These are phyloP conservation scores for Porphyrio hochstetteri DNA, from an alignment of 2,113 vertebrate genomes.

Conservation along the genomic window DNA sequence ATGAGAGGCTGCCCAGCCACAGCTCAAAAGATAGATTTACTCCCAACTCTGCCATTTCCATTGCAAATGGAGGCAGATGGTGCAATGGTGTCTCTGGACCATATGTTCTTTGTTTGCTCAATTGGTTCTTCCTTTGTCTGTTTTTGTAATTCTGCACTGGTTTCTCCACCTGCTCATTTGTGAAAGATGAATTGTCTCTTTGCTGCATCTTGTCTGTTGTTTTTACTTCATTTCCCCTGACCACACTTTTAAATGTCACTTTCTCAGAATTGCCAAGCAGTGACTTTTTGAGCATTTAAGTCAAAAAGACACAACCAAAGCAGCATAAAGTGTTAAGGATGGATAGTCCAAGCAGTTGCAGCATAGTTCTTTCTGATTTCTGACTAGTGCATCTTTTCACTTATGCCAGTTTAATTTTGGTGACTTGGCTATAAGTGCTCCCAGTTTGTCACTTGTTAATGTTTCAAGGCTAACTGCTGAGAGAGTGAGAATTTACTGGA, in stretches of 20 bases:
- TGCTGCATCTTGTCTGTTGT: not conserved
- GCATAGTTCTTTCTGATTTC: not conserved
- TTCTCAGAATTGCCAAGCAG: not conserved
- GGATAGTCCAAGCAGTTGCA: not conserved
- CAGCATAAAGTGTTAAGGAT: not conserved
- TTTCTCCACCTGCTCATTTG: constrained; percentile 33
- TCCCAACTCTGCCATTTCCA: not conserved
- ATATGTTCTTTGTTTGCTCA: constrained; percentile 12
- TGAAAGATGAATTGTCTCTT: not conserved
- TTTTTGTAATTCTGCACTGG: not conserved
- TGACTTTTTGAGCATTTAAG: not conserved
- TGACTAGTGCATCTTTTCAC: not conserved
- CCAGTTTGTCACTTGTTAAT: not conserved
- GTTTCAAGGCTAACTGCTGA: not conserved
- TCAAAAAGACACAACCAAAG: not conserved
- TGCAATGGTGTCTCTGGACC: not conserved
- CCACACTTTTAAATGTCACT: not conserved
- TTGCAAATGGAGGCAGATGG: not conserved
- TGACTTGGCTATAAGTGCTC: not conserved
- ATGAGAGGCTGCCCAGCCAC: not conserved
- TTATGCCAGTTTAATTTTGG: not conserved
- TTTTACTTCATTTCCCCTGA: not conserved
- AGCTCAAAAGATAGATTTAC: not conserved
- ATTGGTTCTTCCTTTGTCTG: not conserved
- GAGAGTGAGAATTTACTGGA: not conserved